Percentiles rank a stretch among this genome's conserved stretches.
Evolutionary conservation across 2,797 vertebrate genomes (phyloP).

Genomic region (Molossus alvarezi): DNA sequence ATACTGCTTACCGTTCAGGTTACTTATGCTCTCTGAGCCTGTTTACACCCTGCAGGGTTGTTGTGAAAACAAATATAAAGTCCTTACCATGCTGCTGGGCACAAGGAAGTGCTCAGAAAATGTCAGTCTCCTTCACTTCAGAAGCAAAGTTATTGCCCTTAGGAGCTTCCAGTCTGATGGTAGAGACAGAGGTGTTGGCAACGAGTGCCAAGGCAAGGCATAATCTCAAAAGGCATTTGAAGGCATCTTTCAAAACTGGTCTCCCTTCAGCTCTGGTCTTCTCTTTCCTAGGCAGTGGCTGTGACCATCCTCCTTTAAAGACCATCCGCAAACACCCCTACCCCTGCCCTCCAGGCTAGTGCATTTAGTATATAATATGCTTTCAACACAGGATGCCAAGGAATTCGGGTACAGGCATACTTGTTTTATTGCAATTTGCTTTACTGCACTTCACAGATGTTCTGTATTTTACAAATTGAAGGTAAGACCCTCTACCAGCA

Average conservation of each 20-base stretch:
- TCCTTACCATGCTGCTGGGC: background rate
- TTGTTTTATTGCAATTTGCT: background rate
- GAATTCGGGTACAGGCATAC: background rate
- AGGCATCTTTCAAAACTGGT: background rate
- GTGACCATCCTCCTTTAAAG: background rate
- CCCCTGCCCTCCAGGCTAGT: background rate
- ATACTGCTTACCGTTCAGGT: background rate
- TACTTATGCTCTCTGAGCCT: background rate
- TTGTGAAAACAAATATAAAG: constrained; percentile 10
- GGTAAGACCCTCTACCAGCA: background rate
- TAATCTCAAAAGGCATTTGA: constrained; percentile 5
- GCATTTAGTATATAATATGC: background rate
- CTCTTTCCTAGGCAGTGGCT: constrained; percentile 38
- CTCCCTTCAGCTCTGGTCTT: background rate
- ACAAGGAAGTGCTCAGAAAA: constrained; percentile 10
- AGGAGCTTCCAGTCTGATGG: background rate
- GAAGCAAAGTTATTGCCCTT: constrained; percentile 25
- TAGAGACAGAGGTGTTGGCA: background rate
- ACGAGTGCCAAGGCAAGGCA: background rate
- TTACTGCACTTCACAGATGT: background rate
- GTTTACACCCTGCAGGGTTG: background rate
- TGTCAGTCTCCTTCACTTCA: background rate
- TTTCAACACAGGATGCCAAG: constrained; percentile 54
- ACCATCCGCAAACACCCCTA: background rate
- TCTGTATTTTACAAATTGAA: background rate